Percentiles rank a stretch among this genome's conserved stretches.
phyloP scores from a whole-genome alignment of 2,888 invertebrate genomes.

The Drosophila ochracea region DNA sequence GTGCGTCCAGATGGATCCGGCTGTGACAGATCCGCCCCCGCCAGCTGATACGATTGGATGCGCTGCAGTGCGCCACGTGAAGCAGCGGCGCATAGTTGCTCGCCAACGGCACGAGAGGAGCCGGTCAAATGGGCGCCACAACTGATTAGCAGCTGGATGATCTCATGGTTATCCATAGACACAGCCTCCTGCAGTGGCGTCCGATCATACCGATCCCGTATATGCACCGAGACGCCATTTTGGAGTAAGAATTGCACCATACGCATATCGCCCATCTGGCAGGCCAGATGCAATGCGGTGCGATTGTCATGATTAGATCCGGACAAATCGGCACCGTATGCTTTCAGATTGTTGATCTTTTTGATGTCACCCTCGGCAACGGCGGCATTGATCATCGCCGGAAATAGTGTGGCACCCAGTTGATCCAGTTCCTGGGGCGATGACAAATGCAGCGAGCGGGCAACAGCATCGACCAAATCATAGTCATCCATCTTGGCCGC shows the following conservation, averaged over 20 bases:
- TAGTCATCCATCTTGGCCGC: conserved; percentile 84
- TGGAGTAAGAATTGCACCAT: conserved; percentile 91
- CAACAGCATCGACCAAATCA: conserved; percentile 88
- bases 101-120: conserved; percentile 87
- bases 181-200: conserved; percentile 91
- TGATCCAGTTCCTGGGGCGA: conserved; percentile 87
- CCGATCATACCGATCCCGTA: conserved; percentile 89
- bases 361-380: conserved; percentile 86
- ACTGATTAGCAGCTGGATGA: conserved; percentile 89
- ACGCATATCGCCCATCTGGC: conserved; percentile 88
- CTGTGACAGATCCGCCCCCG: conserved; percentile 89
- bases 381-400: conserved; percentile 89
- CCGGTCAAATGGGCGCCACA: conserved; percentile 91
- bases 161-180: conserved; percentile 87
- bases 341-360: conserved; percentile 85
- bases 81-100: conserved; percentile 89
- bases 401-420: conserved; percentile 88
- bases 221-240: conserved; percentile 93
- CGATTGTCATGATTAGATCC: conserved; percentile 90
- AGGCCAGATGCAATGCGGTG: conserved; percentile 93
- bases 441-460: conserved; percentile 86
- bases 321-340: conserved; percentile 91
- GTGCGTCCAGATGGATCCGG: conserved; percentile 89
- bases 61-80: conserved; percentile 87
- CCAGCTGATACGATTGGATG: conserved; percentile 88